phyloP scores from a whole-genome alignment of 2,888 invertebrate genomes.

The Apamea crenata region DNA sequence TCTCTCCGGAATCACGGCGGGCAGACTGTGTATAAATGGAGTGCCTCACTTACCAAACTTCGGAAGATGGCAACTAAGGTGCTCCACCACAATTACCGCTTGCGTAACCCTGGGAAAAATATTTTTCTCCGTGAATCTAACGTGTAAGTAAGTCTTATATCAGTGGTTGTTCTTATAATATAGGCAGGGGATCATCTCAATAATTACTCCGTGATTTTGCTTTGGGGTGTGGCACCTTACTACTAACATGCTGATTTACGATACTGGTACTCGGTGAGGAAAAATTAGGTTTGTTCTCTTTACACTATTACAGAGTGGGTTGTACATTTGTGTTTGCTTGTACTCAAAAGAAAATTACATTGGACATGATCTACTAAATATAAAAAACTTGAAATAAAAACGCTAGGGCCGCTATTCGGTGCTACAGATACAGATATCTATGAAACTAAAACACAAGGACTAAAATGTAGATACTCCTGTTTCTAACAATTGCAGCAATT shows the following conservation, averaged over 20 bases:
- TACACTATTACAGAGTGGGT: constrained; percentile 77
- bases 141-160: constrained; percentile 88
- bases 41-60: constrained; percentile 91
- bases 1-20: constrained; percentile 90
- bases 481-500: constrained; percentile 84
- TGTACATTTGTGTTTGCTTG: constrained; percentile 75
- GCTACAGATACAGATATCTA: constrained; percentile 80
- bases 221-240: constrained; percentile 83
- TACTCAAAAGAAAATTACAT: constrained; percentile 75
- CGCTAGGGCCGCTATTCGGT: constrained; percentile 86
- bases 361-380: constrained; percentile 79
- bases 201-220: constrained; percentile 81
- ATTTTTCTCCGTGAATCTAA: constrained; percentile 91
- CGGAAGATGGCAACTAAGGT: constrained; percentile 90
- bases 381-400: constrained; percentile 80
- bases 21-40: constrained; percentile 90
- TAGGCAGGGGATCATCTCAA: constrained; percentile 76
- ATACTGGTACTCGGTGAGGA: constrained; percentile 80
- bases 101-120: constrained; percentile 91
- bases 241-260: constrained; percentile 84
- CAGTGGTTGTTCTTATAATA: constrained; percentile 86
- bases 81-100: constrained; percentile 91
- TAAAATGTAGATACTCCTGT: constrained; percentile 78
- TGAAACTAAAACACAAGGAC: constrained; percentile 81
- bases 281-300: constrained; percentile 72